Evolutionary conservation across 1,140 invertebrate species (phyloP), one percentile per base, ranked within the genome.

Genomic region (Pseudomyrmex flavicornis): DNA sequence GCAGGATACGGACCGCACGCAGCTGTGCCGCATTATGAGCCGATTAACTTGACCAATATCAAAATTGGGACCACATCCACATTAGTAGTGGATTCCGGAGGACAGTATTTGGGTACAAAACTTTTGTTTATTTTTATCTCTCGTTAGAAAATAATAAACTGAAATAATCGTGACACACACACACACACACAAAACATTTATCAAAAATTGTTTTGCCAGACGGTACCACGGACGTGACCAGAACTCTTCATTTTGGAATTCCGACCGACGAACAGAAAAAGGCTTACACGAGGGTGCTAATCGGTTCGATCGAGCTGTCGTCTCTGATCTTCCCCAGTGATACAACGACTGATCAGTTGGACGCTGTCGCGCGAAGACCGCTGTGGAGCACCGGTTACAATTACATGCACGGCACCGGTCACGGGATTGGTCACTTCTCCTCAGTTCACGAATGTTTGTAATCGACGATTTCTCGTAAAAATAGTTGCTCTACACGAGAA

Each of bases 151-250:
- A 20, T 77, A 77, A 0, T 13, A 7, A 61, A 13, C 26, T 22
- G 2, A 61, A 22, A 46, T 61, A 5, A 46, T 35, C 35, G 35
- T 35, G 35, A 35, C 35, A 7, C 35, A 35, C 5, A 35, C n/a
- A n/a, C 26, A 3, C 26, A 26, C 35, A 35, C 35, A 5, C 5
- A 2, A 35, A 35, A 35, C 35, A 35, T 35, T 35, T 0, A 35
- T 35, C 4, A 26, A 20, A 52, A 1, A 26, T 70, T 56, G 52
- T 73, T 17, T 73, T 92, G 87, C 8, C 82, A 95, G 98, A 99
- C 94, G 98, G 98, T 54, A 99, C 98, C 1, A 99, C 98, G 0
- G 98, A 99, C 91, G 97, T 99, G 0, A 98, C 98, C 0, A 95
- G 99, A 80, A 99, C 98, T 0, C 94, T 99, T 8, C 98, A 99